These are phyloP conservation scores for Gymnorhina tibicen DNA, from an alignment of 2,113 vertebrate genomes.

Conservation along the genomic window DNA sequence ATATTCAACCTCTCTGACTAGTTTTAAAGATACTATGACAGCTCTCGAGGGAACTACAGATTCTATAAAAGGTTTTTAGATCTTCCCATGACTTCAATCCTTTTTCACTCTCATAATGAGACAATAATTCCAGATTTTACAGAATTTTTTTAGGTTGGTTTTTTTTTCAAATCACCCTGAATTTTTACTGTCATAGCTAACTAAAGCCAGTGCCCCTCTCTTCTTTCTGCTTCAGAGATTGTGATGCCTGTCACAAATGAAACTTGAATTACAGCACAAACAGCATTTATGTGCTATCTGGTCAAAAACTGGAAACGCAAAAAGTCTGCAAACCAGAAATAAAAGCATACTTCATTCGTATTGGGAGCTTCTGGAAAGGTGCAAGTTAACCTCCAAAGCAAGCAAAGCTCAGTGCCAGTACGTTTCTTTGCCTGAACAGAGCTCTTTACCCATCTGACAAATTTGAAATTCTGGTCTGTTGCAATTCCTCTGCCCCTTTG, in stretches of 20 bases:
- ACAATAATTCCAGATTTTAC: not conserved
- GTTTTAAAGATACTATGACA: not conserved
- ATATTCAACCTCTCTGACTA: not conserved
- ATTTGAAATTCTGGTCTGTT: not conserved
- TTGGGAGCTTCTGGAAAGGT: not conserved
- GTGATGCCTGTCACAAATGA: not conserved
- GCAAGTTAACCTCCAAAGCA: not conserved
- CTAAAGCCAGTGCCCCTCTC: not conserved
- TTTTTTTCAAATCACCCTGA: not conserved
- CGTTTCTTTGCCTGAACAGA: not conserved
- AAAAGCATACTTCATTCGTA: not conserved
- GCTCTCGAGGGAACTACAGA: not conserved
- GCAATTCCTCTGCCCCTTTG: not conserved
- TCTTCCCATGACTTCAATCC: not conserved
- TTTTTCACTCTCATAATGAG: not conserved
- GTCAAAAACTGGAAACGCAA: not conserved
- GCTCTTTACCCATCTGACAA: not conserved
- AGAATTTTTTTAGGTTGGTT: not conserved
- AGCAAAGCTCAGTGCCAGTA: not conserved
- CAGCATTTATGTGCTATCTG: not conserved
- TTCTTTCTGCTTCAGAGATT: not conserved
- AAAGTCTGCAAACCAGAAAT: not conserved
- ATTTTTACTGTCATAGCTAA: not conserved
- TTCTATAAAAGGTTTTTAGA: not conserved
- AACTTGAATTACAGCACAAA: not conserved